These are phyloP conservation scores for Apis dorsata DNA, from an alignment of 1,140 invertebrate genomes.

Conservation along the genomic window DNA sequence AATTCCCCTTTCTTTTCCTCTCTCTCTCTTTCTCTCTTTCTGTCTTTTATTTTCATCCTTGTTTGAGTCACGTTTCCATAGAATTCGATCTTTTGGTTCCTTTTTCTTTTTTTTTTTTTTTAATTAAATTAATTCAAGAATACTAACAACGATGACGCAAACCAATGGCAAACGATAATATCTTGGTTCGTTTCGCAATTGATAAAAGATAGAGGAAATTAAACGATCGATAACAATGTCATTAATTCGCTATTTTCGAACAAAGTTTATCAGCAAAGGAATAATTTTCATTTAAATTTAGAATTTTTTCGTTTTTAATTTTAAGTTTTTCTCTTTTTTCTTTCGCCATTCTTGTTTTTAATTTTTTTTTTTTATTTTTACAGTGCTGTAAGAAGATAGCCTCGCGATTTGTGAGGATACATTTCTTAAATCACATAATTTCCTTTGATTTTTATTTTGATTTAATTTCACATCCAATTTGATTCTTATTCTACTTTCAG, in stretches of 20 bases:
- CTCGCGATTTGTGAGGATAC: neutral
- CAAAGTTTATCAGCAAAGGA: neutral
- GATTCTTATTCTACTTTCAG: no score
- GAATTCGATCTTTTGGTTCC: neutral
- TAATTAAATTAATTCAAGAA: neutral
- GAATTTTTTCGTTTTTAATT: neutral
- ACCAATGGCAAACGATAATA: constrained; percentile 14
- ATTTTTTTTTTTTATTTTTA: no score
- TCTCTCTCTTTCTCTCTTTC: neutral
- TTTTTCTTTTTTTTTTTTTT: neutral
- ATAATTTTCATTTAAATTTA: neutral
- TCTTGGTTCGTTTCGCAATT: neutral
- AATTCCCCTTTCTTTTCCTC: constrained; percentile 25
- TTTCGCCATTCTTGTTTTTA: neutral
- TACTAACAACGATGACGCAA: constrained; percentile 3
- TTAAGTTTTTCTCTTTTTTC: neutral
- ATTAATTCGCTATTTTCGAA: neutral
- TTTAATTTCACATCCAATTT: no score
- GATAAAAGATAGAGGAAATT: neutral
- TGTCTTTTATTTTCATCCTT: constrained; percentile 13
- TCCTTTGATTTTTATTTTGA: neutral
- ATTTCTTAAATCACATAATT: neutral
- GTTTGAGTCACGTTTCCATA: constrained; percentile 31
- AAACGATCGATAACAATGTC: neutral
- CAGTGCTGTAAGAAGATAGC: constrained; percentile 7